These are phyloP conservation scores for Chloropsis hardwickii DNA, from an alignment of 2,113 vertebrate species.

Conservation along the genomic window DNA sequence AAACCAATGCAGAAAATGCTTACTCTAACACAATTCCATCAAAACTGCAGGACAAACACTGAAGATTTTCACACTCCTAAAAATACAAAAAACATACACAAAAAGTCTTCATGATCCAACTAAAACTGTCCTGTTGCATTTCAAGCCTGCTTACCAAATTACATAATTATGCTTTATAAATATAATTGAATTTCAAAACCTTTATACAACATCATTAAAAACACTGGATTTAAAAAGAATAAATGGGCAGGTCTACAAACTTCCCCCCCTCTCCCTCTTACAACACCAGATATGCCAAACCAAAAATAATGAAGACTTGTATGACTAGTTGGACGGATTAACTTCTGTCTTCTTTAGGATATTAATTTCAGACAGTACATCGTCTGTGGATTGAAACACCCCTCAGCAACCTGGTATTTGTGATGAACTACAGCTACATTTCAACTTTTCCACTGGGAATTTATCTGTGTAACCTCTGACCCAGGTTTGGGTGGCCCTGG, in stretches of 20 bases:
- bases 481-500: not conserved
- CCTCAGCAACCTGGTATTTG: not conserved
- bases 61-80: not conserved
- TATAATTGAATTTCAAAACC: not conserved
- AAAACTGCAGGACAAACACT: not conserved
- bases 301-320: not conserved
- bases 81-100: not conserved
- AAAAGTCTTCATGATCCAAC: not conserved
- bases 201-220: not conserved
- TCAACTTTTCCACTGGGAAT: not conserved
- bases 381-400: not conserved
- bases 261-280: fast-evolving
- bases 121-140: not conserved
- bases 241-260: not conserved
- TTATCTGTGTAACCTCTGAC: not conserved
- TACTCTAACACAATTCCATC: not conserved
- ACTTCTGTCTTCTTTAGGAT: not conserved
- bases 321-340: not conserved
- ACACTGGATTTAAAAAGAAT: not conserved
- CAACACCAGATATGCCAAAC: not conserved
- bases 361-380: not conserved
- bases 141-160: not conserved
- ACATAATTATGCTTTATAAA: not conserved
- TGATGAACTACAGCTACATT: not conserved
- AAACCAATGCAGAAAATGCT: not conserved